Base-by-base conservation (phyloP, 2,113 vertebrate species). In the Myotis lucifugus region DNA sequence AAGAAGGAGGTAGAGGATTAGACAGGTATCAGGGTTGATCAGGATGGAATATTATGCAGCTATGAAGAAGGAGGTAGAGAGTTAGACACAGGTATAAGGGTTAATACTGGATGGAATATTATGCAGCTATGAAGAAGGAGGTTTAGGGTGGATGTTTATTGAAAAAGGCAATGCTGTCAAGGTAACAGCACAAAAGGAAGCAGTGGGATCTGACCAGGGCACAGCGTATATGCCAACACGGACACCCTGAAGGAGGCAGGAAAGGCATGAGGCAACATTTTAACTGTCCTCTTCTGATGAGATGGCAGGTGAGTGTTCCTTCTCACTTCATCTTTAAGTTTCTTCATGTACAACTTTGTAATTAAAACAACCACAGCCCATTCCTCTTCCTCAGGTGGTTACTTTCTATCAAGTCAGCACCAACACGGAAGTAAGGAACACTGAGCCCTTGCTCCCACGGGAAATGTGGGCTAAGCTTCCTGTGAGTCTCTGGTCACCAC, bases 191-290 rank as follows among this genome's bases (percentile, higher is more conserved):
- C 1, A 15, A 50, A 29, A 37, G 10, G 52, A 23, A 64, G 34
- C 13, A 25, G 8, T 1, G 29, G 12, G 4, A 7, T 15, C 27
- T 8, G 1, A 5, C 18, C 0, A 2, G 19, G 5, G 15, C 29
- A 3, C 27, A 25, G 27, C 7, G 3, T 12, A 0, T 3, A 6
- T 6, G 23, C 23, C 29, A 1, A 59, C 13, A 4, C 2, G 0
- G 5, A 40, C 8, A 1, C 6, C 46, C 19, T 4, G 25, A 12
- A 72, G 72, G 81, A 18, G 37, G 13, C 12, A 1, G 27, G 6
- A 85, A 37, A 25, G 37, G 0, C 23, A 2, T 0, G 21, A 32
- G 0, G 29, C 29, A 18, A 4, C 14, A 34, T 8, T 10, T 8
- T 1, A 11, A 73, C 37, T 42, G 2, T 50, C 13, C 42, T 76